Evolutionary conservation across 1,140 invertebrate genomes (phyloP), one percentile per base, ranked within the genome.

Genomic region (Acromyrmex echinatior): DNA sequence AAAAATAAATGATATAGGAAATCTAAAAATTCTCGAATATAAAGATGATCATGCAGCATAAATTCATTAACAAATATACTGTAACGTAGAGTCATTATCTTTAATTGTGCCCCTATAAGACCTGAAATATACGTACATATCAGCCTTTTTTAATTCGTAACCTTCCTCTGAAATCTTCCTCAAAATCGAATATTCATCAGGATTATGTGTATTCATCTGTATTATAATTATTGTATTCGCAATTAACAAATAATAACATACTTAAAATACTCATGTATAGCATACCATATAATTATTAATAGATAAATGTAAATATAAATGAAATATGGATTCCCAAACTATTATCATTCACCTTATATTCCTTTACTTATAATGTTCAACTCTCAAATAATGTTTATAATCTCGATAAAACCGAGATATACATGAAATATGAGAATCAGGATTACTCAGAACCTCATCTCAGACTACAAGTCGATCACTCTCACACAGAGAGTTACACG

Each of bases 31-130:
- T 60, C 5, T 35, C 14, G 25, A 62, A 76, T 51, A 68, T 66
- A 80, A 65, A 79, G 39, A 79, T 6, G 16, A 71, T 71, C 25
- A 28, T 71, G 56, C 10, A 35, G 16, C n/a, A 58, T 39, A 2
- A 39, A 49, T 45, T 71, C 6, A 16, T 21, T 70, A 81, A 71
- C 4, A 18, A 80, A 81, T 70, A 56, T 28, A 5, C 21, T 45
- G 16, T 70, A 49, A 71, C n/a, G 45, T 16, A 60, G 71, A 71
- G 18, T 71, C 21, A 49, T 28, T 77, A 70, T 82, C 3, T 21
- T 81, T 71, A 45, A 81, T 76, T 86, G 76, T 86, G 70, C 70
- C 85, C 71, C 53, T 14, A 53, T 80, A 53, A 73, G 53, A 86
- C 80, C 66, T 18, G 73, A 86, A 56, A 88, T 86, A 76, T 58